phyloP scores from a whole-genome alignment of 2,888 invertebrate genomes.

The Flexamia atlantica region DNA sequence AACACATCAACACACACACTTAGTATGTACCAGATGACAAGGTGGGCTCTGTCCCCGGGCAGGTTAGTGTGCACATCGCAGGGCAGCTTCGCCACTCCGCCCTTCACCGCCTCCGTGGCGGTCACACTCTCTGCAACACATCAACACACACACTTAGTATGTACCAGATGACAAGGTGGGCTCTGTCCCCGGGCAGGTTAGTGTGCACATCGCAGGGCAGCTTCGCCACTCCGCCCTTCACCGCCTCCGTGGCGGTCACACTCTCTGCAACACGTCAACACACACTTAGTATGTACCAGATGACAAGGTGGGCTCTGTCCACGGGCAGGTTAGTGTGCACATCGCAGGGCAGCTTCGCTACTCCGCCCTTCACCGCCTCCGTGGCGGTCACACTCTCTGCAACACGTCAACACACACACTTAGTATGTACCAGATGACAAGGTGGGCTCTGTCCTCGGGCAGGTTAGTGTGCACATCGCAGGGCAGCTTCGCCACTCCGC shows the following conservation, averaged over 20 bases:
- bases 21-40: constrained; percentile 93
- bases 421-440: constrained; percentile 93
- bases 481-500: constrained; percentile 85
- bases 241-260: constrained; percentile 79
- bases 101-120: constrained; percentile 84
- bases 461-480: constrained; percentile 87
- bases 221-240: constrained; percentile 86
- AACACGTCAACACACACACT: constrained; percentile 54
- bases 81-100: constrained; percentile 85
- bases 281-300: too few species aligned
- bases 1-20: too few species aligned
- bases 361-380: constrained; percentile 86
- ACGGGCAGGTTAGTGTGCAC: constrained; percentile 83
- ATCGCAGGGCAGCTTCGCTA: constrained; percentile 88
- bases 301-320: constrained; percentile 87
- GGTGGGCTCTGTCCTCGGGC: constrained; percentile 84
- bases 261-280: constrained; percentile 65
- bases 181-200: constrained; percentile 83
- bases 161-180: constrained; percentile 90
- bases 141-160: too few species aligned
- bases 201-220: constrained; percentile 89
- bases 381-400: constrained; percentile 73
- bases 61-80: constrained; percentile 87
- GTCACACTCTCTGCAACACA: constrained; percentile 65
- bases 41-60: constrained; percentile 84